Evolutionary conservation across 2,797 vertebrate species (phyloP), one percentile per base, ranked within the genome.

Genomic region (Acipenser ruthenus): DNA sequence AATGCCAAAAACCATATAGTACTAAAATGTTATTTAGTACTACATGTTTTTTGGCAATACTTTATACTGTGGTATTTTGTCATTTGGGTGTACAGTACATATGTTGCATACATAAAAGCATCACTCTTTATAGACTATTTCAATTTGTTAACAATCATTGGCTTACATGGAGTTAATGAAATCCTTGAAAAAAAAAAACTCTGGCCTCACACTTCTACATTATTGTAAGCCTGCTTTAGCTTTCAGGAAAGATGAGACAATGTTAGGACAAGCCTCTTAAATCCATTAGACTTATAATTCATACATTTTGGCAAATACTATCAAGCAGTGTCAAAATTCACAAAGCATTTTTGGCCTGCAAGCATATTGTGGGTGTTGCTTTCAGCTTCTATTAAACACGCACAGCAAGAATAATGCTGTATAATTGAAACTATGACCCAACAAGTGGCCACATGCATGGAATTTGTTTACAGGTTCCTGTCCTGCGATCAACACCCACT

Each of bases 211-310:
- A 79, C 74, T 72, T 66, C 37, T 4, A 65, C 71, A 75, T 81
- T 58, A 65, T 60, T 74, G 79, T 68, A 64, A 72, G 74, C 78
- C 76, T 78, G 71, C 74, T 82, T 77, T 72, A 77, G 71, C 72
- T 69, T 71, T 77, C 60, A 18, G 18, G 60, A 62, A 77, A 72
- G 76, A 69, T 64, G 72, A 80, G 78, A 86, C 80, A 80, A 82
- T 83, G 81, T 82, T 79, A 79, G 80, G 79, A 86, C 82, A 83
- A 83, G 81, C 79, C 85, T 85, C 83, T 87, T 88, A 87, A 86
- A 78, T 80, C 80, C 80, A 86, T 85, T 87, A 84, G 82, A 78
- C 78, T 85, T 83, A 86, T 82, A 87, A 87, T 86, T 86, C 80
- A 87, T 81, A 81, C 68, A 64, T 79, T 76, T 86, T 86, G 84